Conservation (phyloP, 2,888 invertebrate species). For the Synanthedon tipuliformis region DNA sequence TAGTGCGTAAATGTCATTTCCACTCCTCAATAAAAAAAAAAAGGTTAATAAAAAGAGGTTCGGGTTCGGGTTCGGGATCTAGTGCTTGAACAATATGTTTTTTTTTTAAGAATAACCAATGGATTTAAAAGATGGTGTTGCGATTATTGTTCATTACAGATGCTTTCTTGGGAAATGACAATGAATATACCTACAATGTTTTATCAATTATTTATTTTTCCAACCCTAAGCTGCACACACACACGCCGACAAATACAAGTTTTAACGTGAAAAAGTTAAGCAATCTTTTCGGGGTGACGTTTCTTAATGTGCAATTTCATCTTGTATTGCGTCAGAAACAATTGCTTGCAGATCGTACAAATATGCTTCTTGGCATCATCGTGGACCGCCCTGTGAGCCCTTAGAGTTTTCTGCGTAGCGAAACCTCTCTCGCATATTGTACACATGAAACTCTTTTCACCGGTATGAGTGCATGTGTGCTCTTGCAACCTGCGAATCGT, state of each 20-base stretch:
- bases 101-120: no score
- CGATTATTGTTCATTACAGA: no score
- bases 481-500: background rate
- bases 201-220: no score
- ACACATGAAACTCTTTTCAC: slow-evolving; percentile 4
- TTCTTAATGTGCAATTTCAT: slow-evolving; percentile 6
- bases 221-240: no score
- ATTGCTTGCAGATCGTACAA: slow-evolving; percentile 5
- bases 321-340: background rate
- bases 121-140: no score
- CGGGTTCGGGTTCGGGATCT: no score
- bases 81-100: background rate
- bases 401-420: slow-evolving; percentile 1
- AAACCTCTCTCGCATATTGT: slow-evolving; percentile 6
- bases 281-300: slow-evolving; percentile 8
- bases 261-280: background rate
- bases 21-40: no score
- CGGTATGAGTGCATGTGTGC: slow-evolving; percentile 5
- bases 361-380: slow-evolving; percentile 8
- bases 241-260: no score
- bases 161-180: no score
- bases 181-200: no score
- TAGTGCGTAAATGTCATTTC: no score
- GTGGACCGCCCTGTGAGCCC: slow-evolving; percentile 6
- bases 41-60: no score